Evolutionary conservation across 2,113 vertebrate species (phyloP).

Genomic region (Chionomys nivalis): DNA sequence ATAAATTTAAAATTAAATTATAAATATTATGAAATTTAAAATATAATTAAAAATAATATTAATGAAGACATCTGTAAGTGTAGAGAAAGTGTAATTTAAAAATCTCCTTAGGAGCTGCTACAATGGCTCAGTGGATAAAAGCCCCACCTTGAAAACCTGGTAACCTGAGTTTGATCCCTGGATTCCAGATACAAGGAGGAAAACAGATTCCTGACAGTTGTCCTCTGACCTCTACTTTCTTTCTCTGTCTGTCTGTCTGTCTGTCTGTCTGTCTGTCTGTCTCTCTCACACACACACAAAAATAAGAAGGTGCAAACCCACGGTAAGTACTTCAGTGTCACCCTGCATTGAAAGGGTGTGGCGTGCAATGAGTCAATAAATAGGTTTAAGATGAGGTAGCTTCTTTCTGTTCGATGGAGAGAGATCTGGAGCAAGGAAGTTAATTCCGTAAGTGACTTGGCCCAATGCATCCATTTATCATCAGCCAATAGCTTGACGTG

Average conservation of each 20-base stretch:
- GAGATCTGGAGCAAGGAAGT: background rate
- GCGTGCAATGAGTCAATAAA: background rate
- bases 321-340: background rate
- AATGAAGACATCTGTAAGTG: background rate
- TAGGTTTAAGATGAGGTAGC: background rate
- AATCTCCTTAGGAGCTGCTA: background rate
- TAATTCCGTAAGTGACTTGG: background rate
- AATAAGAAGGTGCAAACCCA: background rate
- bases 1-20: background rate
- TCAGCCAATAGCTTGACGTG: background rate
- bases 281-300: background rate
- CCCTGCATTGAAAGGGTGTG: background rate
- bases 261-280: background rate
- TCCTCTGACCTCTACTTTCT: background rate
- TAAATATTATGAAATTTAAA: no score
- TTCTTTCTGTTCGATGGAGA: background rate
- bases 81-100: slow-evolving; percentile 21
- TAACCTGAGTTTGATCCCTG: background rate
- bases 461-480: background rate
- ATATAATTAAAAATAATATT: background rate
- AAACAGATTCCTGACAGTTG: background rate
- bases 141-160: background rate
- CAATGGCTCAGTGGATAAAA: background rate
- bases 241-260: background rate
- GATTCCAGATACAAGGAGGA: background rate